Evolutionary conservation across 2,113 vertebrate species (phyloP).

Genomic region (Prietella phreatophila): DNA sequence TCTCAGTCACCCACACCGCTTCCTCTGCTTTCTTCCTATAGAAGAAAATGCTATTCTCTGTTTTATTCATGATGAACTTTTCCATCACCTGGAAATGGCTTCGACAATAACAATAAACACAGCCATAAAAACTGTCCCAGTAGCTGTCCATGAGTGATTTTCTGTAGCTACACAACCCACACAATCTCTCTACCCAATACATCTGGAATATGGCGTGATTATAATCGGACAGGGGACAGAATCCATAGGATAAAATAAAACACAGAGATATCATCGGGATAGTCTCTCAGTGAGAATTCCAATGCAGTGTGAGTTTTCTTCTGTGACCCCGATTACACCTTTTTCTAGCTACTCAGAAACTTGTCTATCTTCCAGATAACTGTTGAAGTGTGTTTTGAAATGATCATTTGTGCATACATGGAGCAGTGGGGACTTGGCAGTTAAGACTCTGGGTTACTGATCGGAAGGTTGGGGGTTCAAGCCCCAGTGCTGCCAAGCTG

Average conservation of each 20-base stretch:
- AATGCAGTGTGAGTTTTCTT: not conserved
- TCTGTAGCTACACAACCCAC: not conserved
- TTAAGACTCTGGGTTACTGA: no score
- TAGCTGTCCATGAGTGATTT: not conserved
- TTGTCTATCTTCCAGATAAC: not conserved
- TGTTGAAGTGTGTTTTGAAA: slow-evolving; percentile 9
- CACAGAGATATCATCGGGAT: not conserved
- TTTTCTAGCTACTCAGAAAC: not conserved
- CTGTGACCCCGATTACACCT: not conserved
- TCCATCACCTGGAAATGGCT: not conserved
- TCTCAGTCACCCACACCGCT: not conserved
- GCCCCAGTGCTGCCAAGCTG: no score
- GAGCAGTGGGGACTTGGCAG: no score
- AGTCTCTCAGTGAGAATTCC: slow-evolving; percentile 13
- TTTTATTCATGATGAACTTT: not conserved
- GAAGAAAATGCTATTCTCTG: not conserved
- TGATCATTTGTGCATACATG: not conserved
- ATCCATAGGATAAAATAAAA: slow-evolving; percentile 1
- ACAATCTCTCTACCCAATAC: not conserved
- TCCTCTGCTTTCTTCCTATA: not conserved
- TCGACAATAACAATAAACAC: not conserved
- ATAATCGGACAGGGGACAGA: not conserved
- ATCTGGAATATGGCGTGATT: not conserved
- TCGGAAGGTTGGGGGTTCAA: no score
- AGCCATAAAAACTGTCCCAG: not conserved